Conservation (phyloP, 1,140 invertebrate genomes). For the Meloidogyne hapla region DNA sequence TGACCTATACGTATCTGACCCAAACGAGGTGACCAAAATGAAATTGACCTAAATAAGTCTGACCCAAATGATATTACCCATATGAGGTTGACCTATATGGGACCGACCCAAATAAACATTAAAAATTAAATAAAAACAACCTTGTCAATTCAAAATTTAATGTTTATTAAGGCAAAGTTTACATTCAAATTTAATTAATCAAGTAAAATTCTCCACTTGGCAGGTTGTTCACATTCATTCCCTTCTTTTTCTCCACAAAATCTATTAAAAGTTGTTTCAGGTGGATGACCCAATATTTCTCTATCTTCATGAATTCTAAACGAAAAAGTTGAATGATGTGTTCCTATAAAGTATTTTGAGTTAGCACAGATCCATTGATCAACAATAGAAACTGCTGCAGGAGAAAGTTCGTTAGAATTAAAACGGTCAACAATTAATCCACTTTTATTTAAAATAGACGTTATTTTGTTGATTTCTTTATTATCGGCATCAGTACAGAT, state of each 20-base stretch:
- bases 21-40: no score
- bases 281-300: conserved; percentile 83
- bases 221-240: conserved; percentile 66
- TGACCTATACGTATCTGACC: no score
- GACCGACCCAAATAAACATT: no score
- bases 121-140: no score
- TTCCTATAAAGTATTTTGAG: conserved; percentile 82
- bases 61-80: no score
- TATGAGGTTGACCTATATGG: no score
- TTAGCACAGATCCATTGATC: conserved; percentile 92
- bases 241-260: conserved; percentile 72
- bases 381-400: conserved; percentile 87
- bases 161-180: no score
- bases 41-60: no score
- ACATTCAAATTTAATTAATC: conserved; percentile 14
- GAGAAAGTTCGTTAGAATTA: conserved; percentile 60
- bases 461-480: conserved; percentile 66
- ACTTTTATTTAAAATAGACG: conserved; percentile 52
- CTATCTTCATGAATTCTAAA: conserved; percentile 94
- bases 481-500: conserved; percentile 77
- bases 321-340: conserved; percentile 89
- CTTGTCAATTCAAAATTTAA: no score
- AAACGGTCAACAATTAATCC: conserved; percentile 33
- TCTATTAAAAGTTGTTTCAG: conserved; percentile 81
- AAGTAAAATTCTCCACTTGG: conserved; percentile 65